Percentiles rank a stretch among this genome's conserved stretches.
These are phyloP conservation scores for Cephus spinipes DNA, from an alignment of 2,888 invertebrate species.

Conservation along the genomic window DNA sequence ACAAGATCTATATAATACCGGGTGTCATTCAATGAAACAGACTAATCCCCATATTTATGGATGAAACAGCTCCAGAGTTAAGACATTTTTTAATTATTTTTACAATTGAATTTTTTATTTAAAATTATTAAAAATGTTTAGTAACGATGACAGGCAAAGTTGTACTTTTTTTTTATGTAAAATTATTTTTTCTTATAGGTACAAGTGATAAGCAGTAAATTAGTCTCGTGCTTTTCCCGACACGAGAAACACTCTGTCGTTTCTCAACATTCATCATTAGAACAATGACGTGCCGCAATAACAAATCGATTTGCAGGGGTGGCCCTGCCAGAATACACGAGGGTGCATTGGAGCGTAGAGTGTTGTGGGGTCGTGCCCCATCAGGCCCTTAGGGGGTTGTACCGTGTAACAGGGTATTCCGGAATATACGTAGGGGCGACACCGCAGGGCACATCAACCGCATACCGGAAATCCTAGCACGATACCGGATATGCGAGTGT, in stretches of 20 bases:
- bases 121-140: not conserved
- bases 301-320: constrained; percentile 46
- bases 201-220: not conserved
- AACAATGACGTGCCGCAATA: constrained; percentile 43
- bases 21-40: not conserved
- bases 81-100: not conserved
- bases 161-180: not conserved
- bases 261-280: constrained; percentile 31
- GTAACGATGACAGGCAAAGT: not conserved
- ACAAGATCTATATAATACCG: not conserved
- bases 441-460: constrained; percentile 54
- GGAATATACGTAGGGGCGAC: constrained; percentile 24
- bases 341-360: constrained; percentile 48
- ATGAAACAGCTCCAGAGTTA: not conserved
- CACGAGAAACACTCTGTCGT: constrained; percentile 5
- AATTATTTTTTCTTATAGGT: not conserved
- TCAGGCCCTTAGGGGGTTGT: not conserved
- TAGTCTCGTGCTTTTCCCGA: not conserved
- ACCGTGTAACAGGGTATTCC: not conserved
- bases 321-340: constrained; percentile 27
- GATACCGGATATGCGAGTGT: constrained; percentile 53
- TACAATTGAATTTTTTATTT: not conserved
- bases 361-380: constrained; percentile 40
- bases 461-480: constrained; percentile 56
- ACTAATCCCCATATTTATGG: not conserved